phyloP scores from a whole-genome alignment of 1,140 invertebrate genomes.

The Proales similis region DNA sequence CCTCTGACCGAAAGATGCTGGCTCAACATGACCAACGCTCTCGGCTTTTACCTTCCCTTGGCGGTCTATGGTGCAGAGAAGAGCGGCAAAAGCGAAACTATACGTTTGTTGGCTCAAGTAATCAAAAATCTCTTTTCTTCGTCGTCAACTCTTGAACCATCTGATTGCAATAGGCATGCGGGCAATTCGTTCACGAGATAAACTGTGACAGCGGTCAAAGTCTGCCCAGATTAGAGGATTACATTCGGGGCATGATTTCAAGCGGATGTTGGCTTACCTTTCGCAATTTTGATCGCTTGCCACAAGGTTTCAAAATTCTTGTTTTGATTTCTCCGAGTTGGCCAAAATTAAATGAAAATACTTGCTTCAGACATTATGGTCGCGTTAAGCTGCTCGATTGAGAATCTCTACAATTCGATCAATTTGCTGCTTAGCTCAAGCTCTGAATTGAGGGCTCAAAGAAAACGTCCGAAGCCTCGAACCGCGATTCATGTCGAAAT shows the following conservation, averaged over 20 bases:
- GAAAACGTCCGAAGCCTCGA: not conserved
- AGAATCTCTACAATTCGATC: constrained; percentile 16
- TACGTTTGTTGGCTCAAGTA: constrained; percentile 47
- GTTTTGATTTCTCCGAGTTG: not conserved
- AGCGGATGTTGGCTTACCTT: constrained; percentile 26
- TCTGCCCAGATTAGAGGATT: not conserved
- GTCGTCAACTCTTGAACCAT: not conserved
- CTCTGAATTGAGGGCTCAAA: constrained; percentile 20
- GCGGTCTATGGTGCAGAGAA: constrained; percentile 45
- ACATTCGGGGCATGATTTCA: constrained; percentile 8
- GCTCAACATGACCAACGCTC: constrained; percentile 45
- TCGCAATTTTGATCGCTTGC: not conserved
- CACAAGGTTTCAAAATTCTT: not conserved
- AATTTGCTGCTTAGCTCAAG: constrained; percentile 28
- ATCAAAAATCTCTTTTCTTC: not conserved
- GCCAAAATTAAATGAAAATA: too few species aligned
- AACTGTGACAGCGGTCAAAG: constrained; percentile 7
- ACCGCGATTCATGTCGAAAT: not conserved
- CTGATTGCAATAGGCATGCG: constrained; percentile 3
- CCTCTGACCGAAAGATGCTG: constrained; percentile 47
- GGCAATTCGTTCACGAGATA: constrained; percentile 23
- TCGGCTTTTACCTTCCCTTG: constrained; percentile 46
- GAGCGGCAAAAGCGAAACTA: constrained; percentile 49
- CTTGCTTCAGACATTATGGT: constrained; percentile 25
- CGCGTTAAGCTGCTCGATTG: constrained; percentile 9